Percentiles rank a stretch among this genome's conserved stretches.
Conservation (phyloP, 2,113 vertebrate genomes). For the Heloderma charlesbogerti region DNA sequence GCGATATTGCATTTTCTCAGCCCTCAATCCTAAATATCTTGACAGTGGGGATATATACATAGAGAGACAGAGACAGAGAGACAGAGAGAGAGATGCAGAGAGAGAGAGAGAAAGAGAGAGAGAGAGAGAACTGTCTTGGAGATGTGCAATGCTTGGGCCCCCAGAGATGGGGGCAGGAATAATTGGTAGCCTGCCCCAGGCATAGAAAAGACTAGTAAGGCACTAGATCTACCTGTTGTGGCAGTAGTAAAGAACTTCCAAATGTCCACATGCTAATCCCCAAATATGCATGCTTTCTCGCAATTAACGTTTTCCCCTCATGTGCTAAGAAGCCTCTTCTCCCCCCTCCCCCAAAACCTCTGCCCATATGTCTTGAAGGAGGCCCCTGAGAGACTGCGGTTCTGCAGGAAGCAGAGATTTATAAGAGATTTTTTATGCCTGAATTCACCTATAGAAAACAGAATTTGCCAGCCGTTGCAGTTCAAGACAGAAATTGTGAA, state of each 20-base stretch:
- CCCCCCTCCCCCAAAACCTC: not conserved
- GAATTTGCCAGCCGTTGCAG: constrained; percentile 77
- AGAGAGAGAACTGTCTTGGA: not conserved
- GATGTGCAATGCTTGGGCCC: not conserved
- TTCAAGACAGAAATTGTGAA: constrained; percentile 75
- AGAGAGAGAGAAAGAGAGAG: no score
- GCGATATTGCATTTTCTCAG: not conserved
- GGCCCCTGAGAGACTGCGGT: constrained; percentile 71
- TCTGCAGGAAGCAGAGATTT: constrained; percentile 61
- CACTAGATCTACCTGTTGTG: constrained; percentile 55
- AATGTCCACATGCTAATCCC: constrained; percentile 18
- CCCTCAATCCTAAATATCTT: not conserved
- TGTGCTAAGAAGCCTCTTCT: constrained; percentile 36
- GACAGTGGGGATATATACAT: not conserved
- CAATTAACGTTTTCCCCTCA: constrained; percentile 70
- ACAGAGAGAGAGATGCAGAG: not conserved
- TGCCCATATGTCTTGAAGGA: constrained; percentile 68
- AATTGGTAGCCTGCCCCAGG: not conserved
- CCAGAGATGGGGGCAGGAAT: no score
- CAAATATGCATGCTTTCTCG: constrained; percentile 25
- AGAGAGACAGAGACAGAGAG: not conserved
- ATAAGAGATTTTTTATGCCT: constrained; percentile 83
- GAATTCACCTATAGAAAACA: constrained; percentile 82
- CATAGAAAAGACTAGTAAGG: not conserved
- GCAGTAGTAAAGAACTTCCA: constrained; percentile 37